phyloP scores from a whole-genome alignment of 1,140 invertebrate genomes.

The Rhizoglyphus robini region DNA sequence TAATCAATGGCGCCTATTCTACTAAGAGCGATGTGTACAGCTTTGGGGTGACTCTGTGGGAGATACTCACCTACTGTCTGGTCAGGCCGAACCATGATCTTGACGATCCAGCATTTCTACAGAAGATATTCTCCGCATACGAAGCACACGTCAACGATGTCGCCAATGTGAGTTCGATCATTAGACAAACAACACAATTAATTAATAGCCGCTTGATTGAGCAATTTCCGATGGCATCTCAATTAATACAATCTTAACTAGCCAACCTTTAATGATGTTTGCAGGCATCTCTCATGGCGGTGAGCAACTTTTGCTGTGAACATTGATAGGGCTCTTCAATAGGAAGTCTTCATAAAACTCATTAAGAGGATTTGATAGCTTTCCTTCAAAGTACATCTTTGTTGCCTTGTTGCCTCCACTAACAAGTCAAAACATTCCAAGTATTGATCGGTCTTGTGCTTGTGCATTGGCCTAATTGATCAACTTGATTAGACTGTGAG shows the following conservation, averaged over 20 bases:
- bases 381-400: no score
- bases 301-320: not conserved
- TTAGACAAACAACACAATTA: not conserved
- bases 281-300: not conserved
- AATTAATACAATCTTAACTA: not conserved
- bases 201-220: slow-evolving; percentile 7
- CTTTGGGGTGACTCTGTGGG: slow-evolving; percentile 81
- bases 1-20: slow-evolving; percentile 86
- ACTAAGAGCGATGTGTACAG: slow-evolving; percentile 93
- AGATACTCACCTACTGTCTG: slow-evolving; percentile 61
- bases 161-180: not conserved
- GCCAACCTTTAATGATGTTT: not conserved
- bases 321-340: not conserved
- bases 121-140: not conserved
- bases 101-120: not conserved
- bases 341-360: not conserved
- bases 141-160: not conserved
- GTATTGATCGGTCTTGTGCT: no score
- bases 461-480: no score
- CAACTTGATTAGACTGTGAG: no score
- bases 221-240: not conserved
- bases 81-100: slow-evolving; percentile 2
- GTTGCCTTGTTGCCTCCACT: no score
- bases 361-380: not conserved
- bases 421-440: no score